These are phyloP conservation scores for Alloplasta piceator DNA, from an alignment of 2,888 invertebrate genomes.

Conservation along the genomic window DNA sequence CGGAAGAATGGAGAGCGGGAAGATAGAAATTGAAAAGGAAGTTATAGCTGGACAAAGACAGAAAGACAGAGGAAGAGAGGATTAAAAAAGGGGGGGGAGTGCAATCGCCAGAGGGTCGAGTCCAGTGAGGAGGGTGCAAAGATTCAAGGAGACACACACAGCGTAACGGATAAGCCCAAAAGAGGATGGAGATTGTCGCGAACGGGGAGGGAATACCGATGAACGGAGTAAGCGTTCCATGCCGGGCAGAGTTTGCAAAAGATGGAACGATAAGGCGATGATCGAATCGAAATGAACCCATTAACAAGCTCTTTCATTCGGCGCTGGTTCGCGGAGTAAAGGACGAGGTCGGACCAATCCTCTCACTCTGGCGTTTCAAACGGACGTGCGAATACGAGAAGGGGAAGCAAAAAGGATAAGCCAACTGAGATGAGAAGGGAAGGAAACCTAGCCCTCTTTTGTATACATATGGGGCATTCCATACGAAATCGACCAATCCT, in stretches of 20 bases:
- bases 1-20: constrained; percentile 22
- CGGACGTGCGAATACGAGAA: constrained; percentile 44
- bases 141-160: constrained; percentile 33
- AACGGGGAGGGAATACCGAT: constrained; percentile 37
- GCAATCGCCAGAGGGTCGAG: constrained; percentile 41
- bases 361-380: constrained; percentile 17
- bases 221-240: constrained; percentile 44
- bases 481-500: too few species aligned
- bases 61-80: constrained; percentile 38
- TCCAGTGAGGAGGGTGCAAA: background rate
- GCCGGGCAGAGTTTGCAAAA: constrained; percentile 52
- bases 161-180: constrained; percentile 32
- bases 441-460: background rate
- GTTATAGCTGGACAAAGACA: constrained; percentile 47
- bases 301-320: constrained; percentile 81
- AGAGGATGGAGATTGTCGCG: constrained; percentile 41
- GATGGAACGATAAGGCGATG: constrained; percentile 77
- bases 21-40: constrained; percentile 56
- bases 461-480: too few species aligned
- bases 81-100: background rate
- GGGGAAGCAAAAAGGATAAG: constrained; percentile 23
- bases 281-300: constrained; percentile 82
- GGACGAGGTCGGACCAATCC: constrained; percentile 69
- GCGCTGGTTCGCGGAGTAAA: constrained; percentile 40
- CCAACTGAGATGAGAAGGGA: constrained; percentile 31